Percentiles rank a stretch among this genome's conserved stretches.
phyloP scores from a whole-genome alignment of 2,113 vertebrate species.

The Paracanthobrama guichenoti region DNA sequence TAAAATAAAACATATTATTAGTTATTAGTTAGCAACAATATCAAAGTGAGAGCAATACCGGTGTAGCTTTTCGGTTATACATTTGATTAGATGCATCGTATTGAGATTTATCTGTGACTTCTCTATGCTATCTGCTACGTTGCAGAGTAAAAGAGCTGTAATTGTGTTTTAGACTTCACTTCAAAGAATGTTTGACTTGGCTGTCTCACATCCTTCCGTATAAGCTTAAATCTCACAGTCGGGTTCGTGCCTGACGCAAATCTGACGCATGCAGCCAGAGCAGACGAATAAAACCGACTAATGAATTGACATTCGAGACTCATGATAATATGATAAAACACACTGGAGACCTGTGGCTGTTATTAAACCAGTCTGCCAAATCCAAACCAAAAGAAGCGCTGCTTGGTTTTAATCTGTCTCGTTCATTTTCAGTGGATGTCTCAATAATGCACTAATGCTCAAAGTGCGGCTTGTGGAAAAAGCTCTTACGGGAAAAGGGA shows the following conservation, averaged over 20 bases:
- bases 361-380: constrained; percentile 16
- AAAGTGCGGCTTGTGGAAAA: not conserved
- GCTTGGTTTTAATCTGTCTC: constrained; percentile 40
- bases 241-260: constrained; percentile 9
- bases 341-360: constrained; percentile 24
- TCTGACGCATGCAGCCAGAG: constrained; percentile 13
- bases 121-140: constrained; percentile 25
- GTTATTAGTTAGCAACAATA: not conserved
- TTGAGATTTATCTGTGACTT: not conserved
- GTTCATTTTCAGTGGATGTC: constrained; percentile 3
- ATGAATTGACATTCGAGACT: constrained; percentile 22
- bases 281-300: constrained; percentile 12
- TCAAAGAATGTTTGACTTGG: constrained; percentile 18
- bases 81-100: not conserved
- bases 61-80: not conserved
- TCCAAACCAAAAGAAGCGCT: not conserved
- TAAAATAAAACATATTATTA: constrained; percentile 24
- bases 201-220: not conserved
- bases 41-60: constrained; percentile 10
- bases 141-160: constrained; percentile 26
- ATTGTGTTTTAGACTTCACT: constrained; percentile 8
- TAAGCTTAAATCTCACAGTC: constrained; percentile 10
- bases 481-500: constrained; percentile 12
- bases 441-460: constrained; percentile 21
- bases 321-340: constrained; percentile 14